Evolutionary conservation across 1,140 invertebrate genomes (phyloP).

Genomic region (Yoshiicerus persimilis): DNA sequence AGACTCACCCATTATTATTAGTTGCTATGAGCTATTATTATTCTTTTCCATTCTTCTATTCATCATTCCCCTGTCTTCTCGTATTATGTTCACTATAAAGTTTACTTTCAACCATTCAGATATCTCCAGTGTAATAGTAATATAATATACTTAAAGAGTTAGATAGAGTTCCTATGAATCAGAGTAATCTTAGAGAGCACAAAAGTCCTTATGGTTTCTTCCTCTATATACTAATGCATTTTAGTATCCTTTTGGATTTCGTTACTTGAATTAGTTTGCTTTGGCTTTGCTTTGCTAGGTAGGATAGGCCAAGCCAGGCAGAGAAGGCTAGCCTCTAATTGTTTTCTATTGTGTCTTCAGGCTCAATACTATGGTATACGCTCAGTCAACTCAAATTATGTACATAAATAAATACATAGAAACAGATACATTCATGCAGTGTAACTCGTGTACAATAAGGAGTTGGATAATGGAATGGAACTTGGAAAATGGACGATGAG

Average conservation of each 20-base stretch:
- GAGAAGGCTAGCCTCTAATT: background rate
- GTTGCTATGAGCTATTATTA: slow-evolving; percentile 8
- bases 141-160: too few relatives aligned
- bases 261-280: background rate
- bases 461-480: background rate
- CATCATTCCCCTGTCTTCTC: background rate
- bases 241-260: background rate
- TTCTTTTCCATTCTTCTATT: slow-evolving; percentile 15
- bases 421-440: background rate
- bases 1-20: slow-evolving; percentile 22
- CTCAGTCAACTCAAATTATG: background rate
- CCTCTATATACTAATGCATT: background rate
- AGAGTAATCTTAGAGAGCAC: background rate
- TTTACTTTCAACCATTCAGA: too few relatives aligned
- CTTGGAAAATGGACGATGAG: background rate
- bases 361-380: background rate
- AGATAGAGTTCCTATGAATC: background rate
- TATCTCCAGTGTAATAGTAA: too few relatives aligned
- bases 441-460: background rate
- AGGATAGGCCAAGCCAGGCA: background rate
- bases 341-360: background rate
- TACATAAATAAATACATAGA: background rate
- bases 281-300: background rate
- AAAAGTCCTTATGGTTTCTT: background rate
- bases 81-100: background rate